Conservation (phyloP, 2,113 vertebrate species). For the Ia io region DNA sequence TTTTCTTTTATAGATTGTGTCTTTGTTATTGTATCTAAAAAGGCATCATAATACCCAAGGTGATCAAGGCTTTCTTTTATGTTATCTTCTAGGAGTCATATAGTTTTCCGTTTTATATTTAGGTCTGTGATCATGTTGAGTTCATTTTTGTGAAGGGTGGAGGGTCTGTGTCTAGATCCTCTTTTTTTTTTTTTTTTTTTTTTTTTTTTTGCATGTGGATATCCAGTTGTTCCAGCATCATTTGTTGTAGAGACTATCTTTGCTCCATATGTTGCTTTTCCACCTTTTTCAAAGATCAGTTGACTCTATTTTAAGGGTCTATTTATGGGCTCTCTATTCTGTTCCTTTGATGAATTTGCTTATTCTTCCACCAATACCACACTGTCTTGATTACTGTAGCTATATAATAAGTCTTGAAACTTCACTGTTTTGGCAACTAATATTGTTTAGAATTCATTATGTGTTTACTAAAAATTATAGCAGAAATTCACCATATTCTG, state of each 20-base stretch:
- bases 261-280: neutral
- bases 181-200: neutral
- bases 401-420: neutral
- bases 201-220: neutral
- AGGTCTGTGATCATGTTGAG: neutral
- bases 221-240: neutral
- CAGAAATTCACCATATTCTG: neutral
- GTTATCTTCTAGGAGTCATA: neutral
- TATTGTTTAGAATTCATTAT: neutral
- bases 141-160: neutral
- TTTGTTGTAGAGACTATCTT: neutral
- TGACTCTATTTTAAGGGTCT: neutral
- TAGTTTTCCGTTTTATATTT: neutral
- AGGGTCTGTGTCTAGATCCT: neutral
- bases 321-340: neutral
- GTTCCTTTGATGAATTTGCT: neutral
- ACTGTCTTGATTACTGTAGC: neutral
- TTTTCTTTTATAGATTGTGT: neutral
- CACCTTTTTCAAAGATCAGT: neutral
- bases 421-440: neutral
- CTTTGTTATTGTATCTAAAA: neutral
- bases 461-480: neutral
- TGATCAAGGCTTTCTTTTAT: neutral
- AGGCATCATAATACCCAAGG: neutral
- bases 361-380: neutral